phyloP scores from a whole-genome alignment of 2,797 vertebrate species.

The Scolopax rusticola region DNA sequence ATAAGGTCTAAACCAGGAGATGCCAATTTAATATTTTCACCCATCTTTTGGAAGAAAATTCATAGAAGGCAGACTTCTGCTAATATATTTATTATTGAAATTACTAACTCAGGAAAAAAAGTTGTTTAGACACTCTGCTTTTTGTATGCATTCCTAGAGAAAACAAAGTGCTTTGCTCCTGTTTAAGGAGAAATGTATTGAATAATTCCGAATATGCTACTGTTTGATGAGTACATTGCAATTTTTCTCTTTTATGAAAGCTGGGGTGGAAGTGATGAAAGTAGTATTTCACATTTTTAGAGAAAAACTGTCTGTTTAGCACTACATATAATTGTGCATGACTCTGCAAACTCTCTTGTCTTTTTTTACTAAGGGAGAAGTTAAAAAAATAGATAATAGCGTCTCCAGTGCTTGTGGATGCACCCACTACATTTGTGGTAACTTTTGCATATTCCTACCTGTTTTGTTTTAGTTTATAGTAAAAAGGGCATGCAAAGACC shows the following conservation, averaged over 20 bases:
- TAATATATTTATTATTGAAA: not conserved
- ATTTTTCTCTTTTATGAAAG: not conserved
- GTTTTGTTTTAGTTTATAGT: not conserved
- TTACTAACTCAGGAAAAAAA: not conserved
- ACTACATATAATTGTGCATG: not conserved
- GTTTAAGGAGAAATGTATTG: not conserved
- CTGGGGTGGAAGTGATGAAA: not conserved
- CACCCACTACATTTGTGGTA: conserved; percentile 89
- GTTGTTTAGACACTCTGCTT: not conserved
- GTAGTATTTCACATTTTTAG: not conserved
- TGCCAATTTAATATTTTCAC: not conserved
- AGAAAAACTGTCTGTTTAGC: not conserved
- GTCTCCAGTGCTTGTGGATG: conserved; percentile 89
- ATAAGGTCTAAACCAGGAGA: not conserved
- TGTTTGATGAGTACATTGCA: not conserved
- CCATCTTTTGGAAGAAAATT: not conserved
- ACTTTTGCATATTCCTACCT: conserved; percentile 40
- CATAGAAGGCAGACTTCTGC: not conserved
- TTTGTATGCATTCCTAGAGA: not conserved
- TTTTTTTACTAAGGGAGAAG: conserved; percentile 87
- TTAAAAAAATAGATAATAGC: conserved; percentile 82
- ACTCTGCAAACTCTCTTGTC: not conserved
- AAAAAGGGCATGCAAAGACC: not conserved
- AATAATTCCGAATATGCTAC: not conserved
- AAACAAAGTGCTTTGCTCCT: not conserved